Evolutionary conservation across 1,140 invertebrate species (phyloP).

Genomic region (Harlomillsia oculata): DNA sequence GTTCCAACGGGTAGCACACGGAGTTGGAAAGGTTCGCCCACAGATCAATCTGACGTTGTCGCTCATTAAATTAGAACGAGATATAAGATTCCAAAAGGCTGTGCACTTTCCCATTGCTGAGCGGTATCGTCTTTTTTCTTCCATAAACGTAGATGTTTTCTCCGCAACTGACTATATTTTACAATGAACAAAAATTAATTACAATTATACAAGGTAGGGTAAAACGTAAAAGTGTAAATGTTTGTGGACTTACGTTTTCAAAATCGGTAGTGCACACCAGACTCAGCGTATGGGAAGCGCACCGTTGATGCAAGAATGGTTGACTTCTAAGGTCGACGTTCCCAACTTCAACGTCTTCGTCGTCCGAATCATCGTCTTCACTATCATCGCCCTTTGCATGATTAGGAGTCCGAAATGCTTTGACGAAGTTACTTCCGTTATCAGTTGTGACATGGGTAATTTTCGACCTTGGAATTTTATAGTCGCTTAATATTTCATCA

Average conservation of each 20-base stretch:
- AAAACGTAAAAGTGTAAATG: too few species aligned
- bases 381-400: background rate
- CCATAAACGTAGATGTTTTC: too few species aligned
- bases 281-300: constrained; percentile 2
- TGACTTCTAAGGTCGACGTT: background rate
- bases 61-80: background rate
- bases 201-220: too few species aligned
- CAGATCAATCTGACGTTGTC: constrained; percentile 2
- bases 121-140: background rate
- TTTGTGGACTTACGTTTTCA: background rate
- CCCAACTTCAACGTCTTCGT: background rate
- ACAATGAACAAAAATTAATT: too few species aligned
- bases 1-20: constrained; percentile 13
- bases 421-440: constrained; percentile 34
- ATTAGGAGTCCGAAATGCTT: constrained; percentile 26
- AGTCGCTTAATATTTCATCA: constrained; percentile 20
- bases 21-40: background rate
- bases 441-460: constrained; percentile 33
- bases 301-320: constrained; percentile 1
- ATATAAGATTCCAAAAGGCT: constrained; percentile 2
- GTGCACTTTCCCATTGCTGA: constrained; percentile 6
- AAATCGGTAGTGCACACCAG: constrained; percentile 2
- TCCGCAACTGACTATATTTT: too few species aligned
- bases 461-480: constrained; percentile 27
- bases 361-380: background rate